Percentiles rank a stretch among this genome's conserved stretches.
Evolutionary conservation across 2,113 vertebrate species (phyloP).

Genomic region (Gadus chalcogrammus): DNA sequence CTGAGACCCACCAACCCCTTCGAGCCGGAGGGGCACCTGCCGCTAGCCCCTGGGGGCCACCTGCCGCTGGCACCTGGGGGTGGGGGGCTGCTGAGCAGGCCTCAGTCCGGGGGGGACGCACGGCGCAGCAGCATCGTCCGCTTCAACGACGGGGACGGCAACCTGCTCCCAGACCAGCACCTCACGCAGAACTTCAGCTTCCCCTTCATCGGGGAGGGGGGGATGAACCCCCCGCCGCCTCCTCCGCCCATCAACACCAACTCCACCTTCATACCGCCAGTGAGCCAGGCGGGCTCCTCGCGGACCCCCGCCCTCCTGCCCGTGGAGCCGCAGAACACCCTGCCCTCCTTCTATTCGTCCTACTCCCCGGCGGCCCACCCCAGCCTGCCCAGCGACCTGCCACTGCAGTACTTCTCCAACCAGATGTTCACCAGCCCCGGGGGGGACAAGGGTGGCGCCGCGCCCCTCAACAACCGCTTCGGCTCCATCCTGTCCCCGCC

Average conservation of each 20-base stretch:
- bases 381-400: conserved; percentile 91
- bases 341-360: conserved; percentile 93
- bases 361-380: conserved; percentile 98
- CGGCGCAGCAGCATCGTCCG: conserved; percentile 90
- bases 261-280: conserved; percentile 90
- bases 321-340: conserved; percentile 90
- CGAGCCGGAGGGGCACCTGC: conserved; percentile 85
- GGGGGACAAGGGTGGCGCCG: conserved; percentile 83
- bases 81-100: conserved; percentile 87
- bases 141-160: conserved; percentile 90
- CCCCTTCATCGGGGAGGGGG: conserved; percentile 88
- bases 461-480: conserved; percentile 91
- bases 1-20: conserved; percentile 87
- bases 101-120: conserved; percentile 79
- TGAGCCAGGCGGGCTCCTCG: conserved; percentile 85
- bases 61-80: conserved; percentile 71
- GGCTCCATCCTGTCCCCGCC: conserved; percentile 98
- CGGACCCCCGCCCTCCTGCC: conserved; percentile 90
- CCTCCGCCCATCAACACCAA: conserved; percentile 86
- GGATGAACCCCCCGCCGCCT: conserved; percentile 79
- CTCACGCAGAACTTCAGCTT: conserved; percentile 95
- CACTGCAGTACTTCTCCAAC: conserved; percentile 95
- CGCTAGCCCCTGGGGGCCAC: conserved; percentile 79
- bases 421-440: conserved; percentile 96
- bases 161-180: conserved; percentile 85